Conservation (phyloP, 1,140 invertebrate species). For the Ruditapes philippinarum region DNA sequence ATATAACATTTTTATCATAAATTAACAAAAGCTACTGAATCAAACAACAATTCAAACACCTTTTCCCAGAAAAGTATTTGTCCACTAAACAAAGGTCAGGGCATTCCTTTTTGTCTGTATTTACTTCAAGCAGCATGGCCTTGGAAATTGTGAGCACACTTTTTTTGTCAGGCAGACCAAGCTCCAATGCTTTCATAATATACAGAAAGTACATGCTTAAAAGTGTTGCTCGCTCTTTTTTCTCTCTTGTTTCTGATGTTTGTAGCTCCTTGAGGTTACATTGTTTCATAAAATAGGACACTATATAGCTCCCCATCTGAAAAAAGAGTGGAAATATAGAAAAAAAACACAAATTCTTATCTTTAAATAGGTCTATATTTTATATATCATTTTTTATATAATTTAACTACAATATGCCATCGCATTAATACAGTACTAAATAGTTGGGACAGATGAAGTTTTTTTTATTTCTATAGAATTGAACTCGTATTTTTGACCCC, state of each 20-base stretch:
- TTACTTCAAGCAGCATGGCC: neutral
- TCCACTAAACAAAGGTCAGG: neutral
- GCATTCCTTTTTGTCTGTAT: neutral
- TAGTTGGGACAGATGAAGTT: too few relatives aligned
- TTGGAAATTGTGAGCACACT: neutral
- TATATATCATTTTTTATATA: too few relatives aligned
- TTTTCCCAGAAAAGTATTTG: neutral
- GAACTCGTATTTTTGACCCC: too few relatives aligned
- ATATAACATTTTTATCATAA: too few relatives aligned
- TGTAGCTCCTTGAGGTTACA: neutral
- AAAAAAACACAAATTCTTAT: too few relatives aligned
- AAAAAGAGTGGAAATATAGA: too few relatives aligned
- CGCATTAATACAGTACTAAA: too few relatives aligned
- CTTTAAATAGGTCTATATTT: too few relatives aligned
- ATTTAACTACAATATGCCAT: too few relatives aligned
- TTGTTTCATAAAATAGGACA: neutral
- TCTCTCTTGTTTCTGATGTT: neutral
- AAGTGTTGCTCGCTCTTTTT: neutral
- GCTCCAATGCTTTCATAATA: neutral
- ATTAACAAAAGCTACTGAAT: too few relatives aligned
- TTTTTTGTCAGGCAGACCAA: neutral
- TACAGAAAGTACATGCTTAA: neutral
- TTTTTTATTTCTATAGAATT: too few relatives aligned
- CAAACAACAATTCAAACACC: neutral
- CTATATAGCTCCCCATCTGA: neutral